Base-by-base conservation (phyloP, 1,140 invertebrate genomes). In the Zaprionus tsacasi region DNA sequence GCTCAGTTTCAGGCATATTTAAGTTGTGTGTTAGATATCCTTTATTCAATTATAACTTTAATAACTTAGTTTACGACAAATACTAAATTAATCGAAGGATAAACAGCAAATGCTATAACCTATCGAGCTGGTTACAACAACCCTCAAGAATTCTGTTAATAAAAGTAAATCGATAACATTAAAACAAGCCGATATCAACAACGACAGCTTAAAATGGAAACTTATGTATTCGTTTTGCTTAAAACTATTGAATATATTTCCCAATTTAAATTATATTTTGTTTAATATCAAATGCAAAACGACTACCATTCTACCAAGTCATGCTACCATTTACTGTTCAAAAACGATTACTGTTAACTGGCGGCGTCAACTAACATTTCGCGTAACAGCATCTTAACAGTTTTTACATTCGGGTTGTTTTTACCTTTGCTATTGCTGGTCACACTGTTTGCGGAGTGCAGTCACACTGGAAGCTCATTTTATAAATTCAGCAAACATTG, bases 1-100 rank as follows among this genome's bases (percentile, higher is more conserved):
- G 68, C 55, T 90, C 85, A 33, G 78, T 81, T 56, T 90, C 86
- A 0, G 82, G 79, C 85, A 90, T 89, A 8, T 25, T 75, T 10
- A 43, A 57, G 0, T 43, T 59, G 12, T 70, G 38, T 17, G 2
- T 35, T 70, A n/a, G 1, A 17, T 12, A 1, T 48, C 48, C 50
- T 15, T 11, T 56, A 50, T 60, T 52, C 52, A 66, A 21, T 40
- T 33, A 54, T 36, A 17, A 64, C 25, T 27, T 30, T 57, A 21
- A 45, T 35, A 48, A 52, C 43, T 67, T 38, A 40, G 25, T 36
- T 67, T 43, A 54, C 25, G 64, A 45, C 38, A 35, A 55, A 54
- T 63, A 40, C 35, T 50, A 57, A 70, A 48, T 15, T 52, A 38
- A 68, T 54, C 21, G 17, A 30, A 43, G 57, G n/a, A 25, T 68